Conservation (phyloP, 2,888 invertebrate species). For the Mesorhabditis belari region DNA sequence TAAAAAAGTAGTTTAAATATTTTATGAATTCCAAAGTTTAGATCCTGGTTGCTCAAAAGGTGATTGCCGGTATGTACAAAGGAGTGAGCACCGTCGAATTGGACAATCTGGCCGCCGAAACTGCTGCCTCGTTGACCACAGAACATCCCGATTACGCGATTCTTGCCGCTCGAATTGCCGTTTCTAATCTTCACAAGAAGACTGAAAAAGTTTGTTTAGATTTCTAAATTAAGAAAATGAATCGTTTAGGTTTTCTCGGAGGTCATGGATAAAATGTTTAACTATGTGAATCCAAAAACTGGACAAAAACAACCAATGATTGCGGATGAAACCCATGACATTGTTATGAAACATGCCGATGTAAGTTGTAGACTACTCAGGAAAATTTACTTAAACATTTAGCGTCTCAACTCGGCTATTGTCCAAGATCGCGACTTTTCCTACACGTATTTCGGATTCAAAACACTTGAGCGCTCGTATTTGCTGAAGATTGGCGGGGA, state of each 20-base stretch:
- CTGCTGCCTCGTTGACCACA: conserved; percentile 94
- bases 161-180: conserved; percentile 72
- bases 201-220: conserved; percentile 72
- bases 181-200: conserved; percentile 96
- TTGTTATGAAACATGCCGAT: conserved; percentile 80
- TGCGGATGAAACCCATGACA: conserved; percentile 71
- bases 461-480: conserved; percentile 91
- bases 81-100: conserved; percentile 94
- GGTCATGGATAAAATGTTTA: conserved; percentile 79
- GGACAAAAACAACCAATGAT: conserved; percentile 75
- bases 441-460: conserved; percentile 98
- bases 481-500: conserved; percentile 81
- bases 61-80: conserved; percentile 85
- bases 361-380: conserved; percentile 38
- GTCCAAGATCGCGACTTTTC: conserved; percentile 92
- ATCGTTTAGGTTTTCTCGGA: conserved; percentile 56
- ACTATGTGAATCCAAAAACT: conserved; percentile 69
- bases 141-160: conserved; percentile 88
- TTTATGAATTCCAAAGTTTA: conserved; percentile 1
- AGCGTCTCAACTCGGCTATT: conserved; percentile 80
- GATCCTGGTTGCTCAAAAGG: conserved; percentile 63
- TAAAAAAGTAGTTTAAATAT: conserved; percentile 57
- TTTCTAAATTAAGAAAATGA: background rate
- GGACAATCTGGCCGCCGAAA: conserved; percentile 95
- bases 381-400: conserved; percentile 12